A percentile compares a stretch with the other conserved stretches of the same genome.
Evolutionary conservation across 2,113 vertebrate species (phyloP).

Genomic region (Sorex araneus): DNA sequence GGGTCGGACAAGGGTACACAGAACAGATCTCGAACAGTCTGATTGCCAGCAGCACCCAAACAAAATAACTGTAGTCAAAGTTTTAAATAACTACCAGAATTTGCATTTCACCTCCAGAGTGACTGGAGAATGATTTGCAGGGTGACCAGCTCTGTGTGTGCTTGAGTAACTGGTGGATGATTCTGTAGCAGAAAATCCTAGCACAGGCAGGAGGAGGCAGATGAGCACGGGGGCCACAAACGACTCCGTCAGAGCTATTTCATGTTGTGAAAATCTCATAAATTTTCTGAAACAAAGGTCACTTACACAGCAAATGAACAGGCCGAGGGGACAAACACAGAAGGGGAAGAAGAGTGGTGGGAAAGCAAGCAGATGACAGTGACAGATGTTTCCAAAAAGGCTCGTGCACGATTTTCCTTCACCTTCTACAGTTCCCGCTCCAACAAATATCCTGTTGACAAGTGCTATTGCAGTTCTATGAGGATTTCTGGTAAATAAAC

Average conservation of each 20-base stretch:
- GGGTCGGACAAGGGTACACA: not conserved
- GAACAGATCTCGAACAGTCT: not conserved
- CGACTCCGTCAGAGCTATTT: slow-evolving; percentile 38
- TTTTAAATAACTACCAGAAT: not conserved
- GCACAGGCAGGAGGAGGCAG: not conserved
- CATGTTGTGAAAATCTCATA: slow-evolving; percentile 15
- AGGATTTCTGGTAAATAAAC: slow-evolving; percentile 49
- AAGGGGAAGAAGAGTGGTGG: not conserved
- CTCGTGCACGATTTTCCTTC: not conserved
- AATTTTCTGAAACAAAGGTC: slow-evolving; percentile 52
- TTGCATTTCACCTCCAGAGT: not conserved
- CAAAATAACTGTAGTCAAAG: not conserved
- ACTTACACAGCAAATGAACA: not conserved
- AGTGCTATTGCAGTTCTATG: not conserved
- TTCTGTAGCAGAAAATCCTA: accelerated
- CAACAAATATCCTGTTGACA: slow-evolving; percentile 19
- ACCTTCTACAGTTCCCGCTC: not conserved
- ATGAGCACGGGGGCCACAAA: slow-evolving; percentile 4
- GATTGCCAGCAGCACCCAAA: slow-evolving; percentile 10
- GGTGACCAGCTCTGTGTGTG: not conserved
- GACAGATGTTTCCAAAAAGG: slow-evolving; percentile 39
- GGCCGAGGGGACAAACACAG: not conserved
- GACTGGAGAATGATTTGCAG: not conserved
- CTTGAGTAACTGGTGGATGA: not conserved
- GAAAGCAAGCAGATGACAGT: not conserved